These are phyloP conservation scores for Watsonalla binaria DNA, from an alignment of 2,888 invertebrate species.

Conservation along the genomic window DNA sequence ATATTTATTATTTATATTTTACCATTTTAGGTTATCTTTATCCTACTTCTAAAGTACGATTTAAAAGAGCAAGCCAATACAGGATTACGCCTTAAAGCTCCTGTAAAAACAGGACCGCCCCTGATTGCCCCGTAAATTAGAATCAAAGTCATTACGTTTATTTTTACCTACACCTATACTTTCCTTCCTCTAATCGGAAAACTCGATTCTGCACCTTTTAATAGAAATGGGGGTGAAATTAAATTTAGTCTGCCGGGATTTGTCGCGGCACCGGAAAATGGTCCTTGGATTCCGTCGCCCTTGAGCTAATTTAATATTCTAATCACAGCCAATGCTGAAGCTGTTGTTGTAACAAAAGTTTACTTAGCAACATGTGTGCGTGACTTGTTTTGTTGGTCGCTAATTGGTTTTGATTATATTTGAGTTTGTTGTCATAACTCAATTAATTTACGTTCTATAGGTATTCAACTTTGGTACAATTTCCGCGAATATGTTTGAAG, in stretches of 20 bases:
- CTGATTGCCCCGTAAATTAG: constrained; percentile 5
- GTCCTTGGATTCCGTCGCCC: constrained; percentile 28
- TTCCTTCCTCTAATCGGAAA: constrained; percentile 25
- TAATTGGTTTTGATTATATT: background rate
- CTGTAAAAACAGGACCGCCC: too few species aligned
- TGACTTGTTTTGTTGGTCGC: background rate
- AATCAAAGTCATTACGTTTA: constrained; percentile 13
- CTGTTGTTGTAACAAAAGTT: constrained; percentile 9
- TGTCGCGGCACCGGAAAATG: constrained; percentile 19
- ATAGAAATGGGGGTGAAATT: constrained; percentile 32
- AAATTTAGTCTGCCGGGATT: constrained; percentile 20
- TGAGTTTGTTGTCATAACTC: background rate
- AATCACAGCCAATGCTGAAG: constrained; percentile 27
- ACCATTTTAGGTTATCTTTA: background rate
- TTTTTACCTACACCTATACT: constrained; percentile 16
- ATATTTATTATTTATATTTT: background rate
- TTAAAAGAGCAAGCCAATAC: too few species aligned
- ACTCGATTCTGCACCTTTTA: constrained; percentile 26
- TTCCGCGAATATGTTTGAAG: too few species aligned
- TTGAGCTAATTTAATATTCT: constrained; percentile 42
- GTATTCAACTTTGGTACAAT: too few species aligned
- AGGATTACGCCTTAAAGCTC: too few species aligned
- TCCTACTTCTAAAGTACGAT: too few species aligned
- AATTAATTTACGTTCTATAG: background rate
- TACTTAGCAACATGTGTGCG: background rate